A percentile compares a stretch with the other conserved stretches of the same genome.
phyloP scores from a whole-genome alignment of 2,113 vertebrate species.

The Haemorhous mexicanus region DNA sequence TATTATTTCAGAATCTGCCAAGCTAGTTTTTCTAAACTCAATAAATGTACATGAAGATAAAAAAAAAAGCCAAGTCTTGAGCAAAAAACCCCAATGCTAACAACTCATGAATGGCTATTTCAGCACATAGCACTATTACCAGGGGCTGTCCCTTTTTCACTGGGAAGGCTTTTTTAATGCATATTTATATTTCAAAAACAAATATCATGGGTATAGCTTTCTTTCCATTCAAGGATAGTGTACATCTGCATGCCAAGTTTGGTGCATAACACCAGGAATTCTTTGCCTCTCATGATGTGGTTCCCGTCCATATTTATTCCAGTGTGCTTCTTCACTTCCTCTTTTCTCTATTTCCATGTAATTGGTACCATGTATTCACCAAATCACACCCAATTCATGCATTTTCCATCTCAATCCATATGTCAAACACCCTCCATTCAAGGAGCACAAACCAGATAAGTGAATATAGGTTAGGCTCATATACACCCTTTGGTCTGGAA shows the following conservation, averaged over 20 bases:
- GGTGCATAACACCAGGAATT: background rate
- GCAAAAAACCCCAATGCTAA: background rate
- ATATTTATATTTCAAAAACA: background rate
- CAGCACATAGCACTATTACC: background rate
- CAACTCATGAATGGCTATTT: background rate
- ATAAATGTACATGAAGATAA: background rate
- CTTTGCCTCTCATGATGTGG: background rate
- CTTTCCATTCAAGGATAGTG: background rate
- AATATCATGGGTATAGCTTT: background rate
- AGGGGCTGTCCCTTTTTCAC: background rate
- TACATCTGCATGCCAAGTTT: background rate
- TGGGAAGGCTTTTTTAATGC: background rate
- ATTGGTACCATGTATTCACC: background rate
- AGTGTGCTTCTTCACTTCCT: background rate
- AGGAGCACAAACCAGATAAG: background rate
- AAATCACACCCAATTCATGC: background rate
- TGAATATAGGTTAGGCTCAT: rapidly evolving
- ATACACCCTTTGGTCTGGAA: background rate
- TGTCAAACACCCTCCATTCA: background rate
- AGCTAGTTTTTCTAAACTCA: background rate
- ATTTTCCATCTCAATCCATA: background rate
- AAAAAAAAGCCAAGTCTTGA: background rate
- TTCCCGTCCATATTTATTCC: background rate
- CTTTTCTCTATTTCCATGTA: background rate
- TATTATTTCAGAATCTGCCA: background rate